Evolutionary conservation across 2,113 vertebrate genomes (phyloP).

Genomic region (western clawed frog (Xenopus tropicalis)): UCB_Xtro_10.0 CM004445.2:79208001-79208500

Average conservation of each 20-base stretch:
- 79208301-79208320: not conserved
- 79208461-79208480: not conserved
- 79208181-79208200: not conserved
- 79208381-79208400: slow-evolving; percentile 5
- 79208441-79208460: slow-evolving; percentile 3
- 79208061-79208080: not conserved
- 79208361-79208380: slow-evolving; percentile 10
- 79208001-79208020: not conserved
- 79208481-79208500: slow-evolving; percentile 17
- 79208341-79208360: not conserved
- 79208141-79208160: not conserved
- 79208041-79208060: not conserved
- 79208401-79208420: slow-evolving; percentile 3
- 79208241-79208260: not conserved
- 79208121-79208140: not conserved
- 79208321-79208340: not conserved
- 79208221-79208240: not conserved
- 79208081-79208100: not conserved
- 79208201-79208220: not conserved
- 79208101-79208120: not conserved
- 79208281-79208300: too few relatives aligned
- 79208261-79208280: not conserved
- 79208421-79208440: not conserved
- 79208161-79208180: not conserved
- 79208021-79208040: not conserved